These are phyloP conservation scores for Poecilia latipinna DNA, from an alignment of 2,113 vertebrate species.

Conservation along the genomic window DNA sequence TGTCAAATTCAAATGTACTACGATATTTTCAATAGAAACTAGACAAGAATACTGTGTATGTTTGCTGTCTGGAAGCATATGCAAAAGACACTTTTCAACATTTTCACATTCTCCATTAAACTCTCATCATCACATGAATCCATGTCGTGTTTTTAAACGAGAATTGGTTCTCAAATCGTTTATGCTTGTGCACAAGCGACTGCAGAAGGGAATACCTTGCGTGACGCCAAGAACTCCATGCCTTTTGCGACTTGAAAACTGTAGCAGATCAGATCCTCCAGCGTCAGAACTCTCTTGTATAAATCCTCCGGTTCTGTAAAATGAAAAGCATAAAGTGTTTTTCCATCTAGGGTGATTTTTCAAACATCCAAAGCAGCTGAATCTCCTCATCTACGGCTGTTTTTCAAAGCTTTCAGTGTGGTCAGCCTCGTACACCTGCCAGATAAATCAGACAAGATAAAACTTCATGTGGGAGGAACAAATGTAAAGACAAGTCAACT, in stretches of 20 bases:
- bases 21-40: too few relatives aligned
- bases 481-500: conserved; percentile 8
- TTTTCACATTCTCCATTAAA: too few relatives aligned
- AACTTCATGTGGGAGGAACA: conserved; percentile 20
- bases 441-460: conserved; percentile 42
- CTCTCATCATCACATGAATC: too few relatives aligned
- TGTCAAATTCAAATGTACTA: too few relatives aligned
- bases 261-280: conserved; percentile 95
- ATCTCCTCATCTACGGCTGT: conserved; percentile 7
- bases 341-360: conserved; percentile 19
- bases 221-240: conserved; percentile 94
- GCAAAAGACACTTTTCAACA: neutral
- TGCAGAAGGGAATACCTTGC: conserved; percentile 84
- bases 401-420: conserved; percentile 28
- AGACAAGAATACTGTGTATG: too few relatives aligned
- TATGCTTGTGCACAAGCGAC: neutral
- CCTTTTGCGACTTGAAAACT: conserved; percentile 96
- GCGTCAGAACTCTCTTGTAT: conserved; percentile 88
- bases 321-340: conserved; percentile 31
- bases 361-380: conserved; percentile 5
- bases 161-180: neutral
- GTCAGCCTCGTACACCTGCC: conserved; percentile 16
- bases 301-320: conserved; percentile 89
- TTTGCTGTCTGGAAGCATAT: too few relatives aligned
- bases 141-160: neutral